Evolutionary conservation across 1,140 invertebrate species (phyloP).

Genomic region (Calosoma granatense): DNA sequence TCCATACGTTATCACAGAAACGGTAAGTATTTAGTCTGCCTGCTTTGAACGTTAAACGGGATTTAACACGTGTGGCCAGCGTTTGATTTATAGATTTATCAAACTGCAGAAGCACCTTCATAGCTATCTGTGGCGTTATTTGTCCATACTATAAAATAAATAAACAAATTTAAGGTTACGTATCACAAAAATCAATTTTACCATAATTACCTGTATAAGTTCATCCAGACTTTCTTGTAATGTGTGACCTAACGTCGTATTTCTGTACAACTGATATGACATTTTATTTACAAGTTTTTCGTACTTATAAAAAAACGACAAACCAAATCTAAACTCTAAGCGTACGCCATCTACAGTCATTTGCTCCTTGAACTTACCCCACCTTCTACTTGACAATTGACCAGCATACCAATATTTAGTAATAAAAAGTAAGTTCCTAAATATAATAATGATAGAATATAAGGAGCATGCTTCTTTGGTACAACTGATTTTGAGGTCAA

Average conservation of each 20-base stretch:
- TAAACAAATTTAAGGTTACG: slow-evolving; percentile 15
- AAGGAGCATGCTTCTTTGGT: too few relatives aligned
- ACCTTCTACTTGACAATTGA: too few relatives aligned
- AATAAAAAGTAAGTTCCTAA: too few relatives aligned
- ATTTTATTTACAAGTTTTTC: too few relatives aligned
- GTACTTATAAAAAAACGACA: too few relatives aligned
- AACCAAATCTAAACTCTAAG: too few relatives aligned
- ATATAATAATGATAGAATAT: too few relatives aligned
- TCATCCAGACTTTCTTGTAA: slow-evolving; percentile 94
- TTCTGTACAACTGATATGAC: slow-evolving; percentile 95
- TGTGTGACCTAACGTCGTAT: slow-evolving; percentile 94
- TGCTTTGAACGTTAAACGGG: slow-evolving; percentile 89
- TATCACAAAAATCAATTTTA: slow-evolving; percentile 17
- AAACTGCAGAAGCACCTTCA: slow-evolving; percentile 91
- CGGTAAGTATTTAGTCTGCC: slow-evolving; percentile 96
- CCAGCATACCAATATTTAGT: too few relatives aligned
- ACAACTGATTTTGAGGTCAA: not conserved
- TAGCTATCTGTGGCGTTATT: slow-evolving; percentile 83
- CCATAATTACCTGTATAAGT: slow-evolving; percentile 59
- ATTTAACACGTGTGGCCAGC: slow-evolving; percentile 84
- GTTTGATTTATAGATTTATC: slow-evolving; percentile 95
- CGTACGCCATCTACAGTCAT: too few relatives aligned
- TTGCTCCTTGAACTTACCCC: too few relatives aligned
- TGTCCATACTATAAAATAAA: slow-evolving; percentile 78
- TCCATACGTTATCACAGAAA: slow-evolving; percentile 99